Evolutionary conservation across 2,888 invertebrate species (phyloP).

Genomic region (Philhelius pedissequus): DNA sequence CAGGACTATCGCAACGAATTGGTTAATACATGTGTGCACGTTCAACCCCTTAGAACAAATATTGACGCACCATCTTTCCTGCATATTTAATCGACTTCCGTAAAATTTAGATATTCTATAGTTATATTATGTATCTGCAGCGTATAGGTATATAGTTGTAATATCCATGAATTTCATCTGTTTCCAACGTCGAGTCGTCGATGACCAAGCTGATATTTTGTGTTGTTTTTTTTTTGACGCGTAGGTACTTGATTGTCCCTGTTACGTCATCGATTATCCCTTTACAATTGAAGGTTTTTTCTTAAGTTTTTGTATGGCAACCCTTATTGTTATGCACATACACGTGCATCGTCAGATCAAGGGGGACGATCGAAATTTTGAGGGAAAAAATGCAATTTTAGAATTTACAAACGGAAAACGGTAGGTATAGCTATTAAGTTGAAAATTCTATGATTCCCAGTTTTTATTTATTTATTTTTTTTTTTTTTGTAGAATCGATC

Average conservation of each 20-base stretch:
- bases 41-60: slow-evolving; percentile 61
- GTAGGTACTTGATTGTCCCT: slow-evolving; percentile 32
- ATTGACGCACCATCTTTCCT: slow-evolving; percentile 35
- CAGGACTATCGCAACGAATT: slow-evolving; percentile 21
- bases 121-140: not conserved
- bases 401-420: slow-evolving; percentile 52
- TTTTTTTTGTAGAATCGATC: slow-evolving; percentile 63
- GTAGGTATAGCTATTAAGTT: slow-evolving; percentile 23
- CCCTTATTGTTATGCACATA: slow-evolving; percentile 68
- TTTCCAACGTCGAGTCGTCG: slow-evolving; percentile 17
- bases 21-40: slow-evolving; percentile 39
- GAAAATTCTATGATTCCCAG: slow-evolving; percentile 32
- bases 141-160: not conserved
- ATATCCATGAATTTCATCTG: slow-evolving; percentile 12
- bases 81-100: slow-evolving; percentile 60
- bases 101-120: not conserved
- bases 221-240: slow-evolving; percentile 25
- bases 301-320: slow-evolving; percentile 22
- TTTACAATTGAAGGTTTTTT: slow-evolving; percentile 5
- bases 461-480: slow-evolving; percentile 32
- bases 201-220: slow-evolving; percentile 34
- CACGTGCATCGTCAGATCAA: slow-evolving; percentile 46
- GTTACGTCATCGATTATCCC: slow-evolving; percentile 61
- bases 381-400: slow-evolving; percentile 66
- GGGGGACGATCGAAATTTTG: slow-evolving; percentile 49